Percentiles rank a stretch among this genome's conserved stretches.
These are phyloP conservation scores for Chelonus insularis DNA, from an alignment of 1,140 invertebrate genomes.

Conservation along the genomic window DNA sequence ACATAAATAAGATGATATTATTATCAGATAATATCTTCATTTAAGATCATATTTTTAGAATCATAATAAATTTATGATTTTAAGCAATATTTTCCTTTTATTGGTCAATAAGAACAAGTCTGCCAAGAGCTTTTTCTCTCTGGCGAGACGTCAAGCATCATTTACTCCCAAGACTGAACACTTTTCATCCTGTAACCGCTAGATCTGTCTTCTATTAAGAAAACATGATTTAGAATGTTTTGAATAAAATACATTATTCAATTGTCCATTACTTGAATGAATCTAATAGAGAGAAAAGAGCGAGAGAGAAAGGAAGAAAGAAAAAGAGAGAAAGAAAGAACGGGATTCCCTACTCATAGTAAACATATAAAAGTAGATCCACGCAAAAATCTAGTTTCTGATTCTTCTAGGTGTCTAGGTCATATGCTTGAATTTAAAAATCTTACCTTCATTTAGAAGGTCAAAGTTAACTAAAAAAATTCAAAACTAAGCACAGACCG, in stretches of 20 bases:
- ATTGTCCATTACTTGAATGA: too few relatives aligned
- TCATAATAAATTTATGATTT: not conserved
- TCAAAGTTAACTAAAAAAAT: constrained; percentile 3
- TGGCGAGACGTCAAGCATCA: not conserved
- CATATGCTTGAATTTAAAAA: not conserved
- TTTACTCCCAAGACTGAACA: not conserved
- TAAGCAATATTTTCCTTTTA: constrained; percentile 4
- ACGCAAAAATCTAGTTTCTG: too few relatives aligned
- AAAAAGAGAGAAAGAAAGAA: too few relatives aligned
- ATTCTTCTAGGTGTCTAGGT: not conserved
- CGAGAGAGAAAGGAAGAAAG: too few relatives aligned
- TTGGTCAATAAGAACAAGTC: not conserved
- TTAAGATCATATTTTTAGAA: too few relatives aligned
- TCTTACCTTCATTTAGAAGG: not conserved
- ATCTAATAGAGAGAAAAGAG: too few relatives aligned
- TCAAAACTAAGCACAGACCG: not conserved
- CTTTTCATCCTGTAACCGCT: not conserved
- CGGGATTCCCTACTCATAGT: too few relatives aligned
- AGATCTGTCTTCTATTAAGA: not conserved
- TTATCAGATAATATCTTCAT: too few relatives aligned
- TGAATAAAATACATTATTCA: too few relatives aligned
- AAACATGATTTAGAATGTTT: too few relatives aligned
- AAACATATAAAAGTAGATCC: too few relatives aligned
- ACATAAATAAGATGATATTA: too few relatives aligned
- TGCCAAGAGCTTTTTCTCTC: not conserved